Evolutionary conservation across 1,140 invertebrate genomes (phyloP).

Genomic region (Drosophila aff.): DNA sequence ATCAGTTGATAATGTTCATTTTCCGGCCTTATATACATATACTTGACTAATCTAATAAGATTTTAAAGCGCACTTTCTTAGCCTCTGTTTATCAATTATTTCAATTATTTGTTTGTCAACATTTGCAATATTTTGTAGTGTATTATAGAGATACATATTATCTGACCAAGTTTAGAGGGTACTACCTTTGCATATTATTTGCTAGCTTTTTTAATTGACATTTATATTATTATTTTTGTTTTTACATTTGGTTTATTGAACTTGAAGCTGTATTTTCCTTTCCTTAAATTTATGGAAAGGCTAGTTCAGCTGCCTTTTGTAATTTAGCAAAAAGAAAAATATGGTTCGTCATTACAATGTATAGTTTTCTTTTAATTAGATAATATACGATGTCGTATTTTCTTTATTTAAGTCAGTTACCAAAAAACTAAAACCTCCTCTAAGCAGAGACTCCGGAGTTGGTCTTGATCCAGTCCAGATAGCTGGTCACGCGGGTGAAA

Average conservation of each 20-base stretch:
- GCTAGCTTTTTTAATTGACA: not conserved
- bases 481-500: conserved; percentile 85
- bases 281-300: not conserved
- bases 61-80: not conserved
- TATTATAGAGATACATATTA: too few species aligned
- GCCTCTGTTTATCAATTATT: conserved; percentile 8
- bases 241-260: not conserved
- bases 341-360: not conserved
- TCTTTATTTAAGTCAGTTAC: too few species aligned
- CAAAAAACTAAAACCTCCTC: not conserved
- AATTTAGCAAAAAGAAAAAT: not conserved
- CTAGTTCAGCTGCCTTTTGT: not conserved
- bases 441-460: conserved; percentile 23
- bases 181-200: not conserved
- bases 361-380: too few species aligned
- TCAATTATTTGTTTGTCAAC: not conserved
- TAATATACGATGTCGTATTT: not conserved
- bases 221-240: too few species aligned
- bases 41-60: conserved; percentile 2
- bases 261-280: not conserved
- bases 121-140: too few species aligned
- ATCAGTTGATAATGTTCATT: not conserved
- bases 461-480: conserved; percentile 60
- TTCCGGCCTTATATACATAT: not conserved
- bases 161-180: not conserved